These are phyloP conservation scores for Emydoidea blandingii DNA, from an alignment of 2,797 vertebrate genomes.

Conservation along the genomic window DNA sequence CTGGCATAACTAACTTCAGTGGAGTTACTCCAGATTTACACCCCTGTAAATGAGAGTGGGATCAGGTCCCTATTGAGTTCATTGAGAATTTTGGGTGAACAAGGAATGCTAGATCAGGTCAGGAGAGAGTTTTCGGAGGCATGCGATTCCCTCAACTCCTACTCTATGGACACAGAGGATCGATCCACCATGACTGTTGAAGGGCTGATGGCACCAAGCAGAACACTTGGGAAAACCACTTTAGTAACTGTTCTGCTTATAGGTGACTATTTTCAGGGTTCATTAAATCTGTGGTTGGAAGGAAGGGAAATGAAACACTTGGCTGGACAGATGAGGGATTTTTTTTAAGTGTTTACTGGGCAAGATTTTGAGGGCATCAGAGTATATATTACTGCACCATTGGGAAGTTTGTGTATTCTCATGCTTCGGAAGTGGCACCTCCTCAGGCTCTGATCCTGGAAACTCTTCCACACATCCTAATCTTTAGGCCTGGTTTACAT, in stretches of 20 bases:
- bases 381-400: background rate
- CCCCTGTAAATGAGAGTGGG: background rate
- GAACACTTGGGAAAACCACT: background rate
- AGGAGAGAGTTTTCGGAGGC: background rate
- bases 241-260: background rate
- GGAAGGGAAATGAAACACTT: fast-evolving
- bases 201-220: background rate
- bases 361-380: background rate
- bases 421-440: background rate
- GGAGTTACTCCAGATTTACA: fast-evolving
- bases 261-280: background rate
- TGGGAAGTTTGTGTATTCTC: background rate
- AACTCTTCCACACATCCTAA: background rate
- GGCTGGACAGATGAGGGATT: background rate
- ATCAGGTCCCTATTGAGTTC: background rate
- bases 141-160: background rate
- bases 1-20: background rate
- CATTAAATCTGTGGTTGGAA: background rate
- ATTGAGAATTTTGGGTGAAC: background rate
- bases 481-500: background rate
- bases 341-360: background rate
- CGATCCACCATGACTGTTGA: background rate
- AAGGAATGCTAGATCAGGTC: background rate
- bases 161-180: background rate
- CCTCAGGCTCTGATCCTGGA: background rate